Evolutionary conservation across 2,797 vertebrate species (phyloP), one percentile per base, ranked within the genome.

Genomic region (Cynopterus sphinx): DNA sequence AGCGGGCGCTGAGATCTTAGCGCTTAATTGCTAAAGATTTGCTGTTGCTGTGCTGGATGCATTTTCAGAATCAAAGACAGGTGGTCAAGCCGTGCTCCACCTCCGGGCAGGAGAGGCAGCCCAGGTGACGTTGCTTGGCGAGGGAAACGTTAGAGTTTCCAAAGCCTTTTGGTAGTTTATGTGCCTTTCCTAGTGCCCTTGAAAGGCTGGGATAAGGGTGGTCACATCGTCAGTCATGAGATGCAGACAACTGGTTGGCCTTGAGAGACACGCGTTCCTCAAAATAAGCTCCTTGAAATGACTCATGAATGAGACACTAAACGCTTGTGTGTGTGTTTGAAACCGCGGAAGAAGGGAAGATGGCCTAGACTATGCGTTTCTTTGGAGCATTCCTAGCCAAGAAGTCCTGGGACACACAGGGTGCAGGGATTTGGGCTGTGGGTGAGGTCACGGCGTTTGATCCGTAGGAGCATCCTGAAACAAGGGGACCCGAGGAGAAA

Each of bases 31-130:
- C 86, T 4, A 8, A 74, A 75, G 65, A 26, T 4, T 26, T 16
- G 33, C 22, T 21, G 33, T 39, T 81, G 59, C 88, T 19, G 9
- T 9, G 49, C 59, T 46, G 88, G 70, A 17, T n/a, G 9, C 21
- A 17, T 71, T 94, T 87, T 63, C 85, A 55, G 22, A 93, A 63
- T 90, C 36, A 84, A 75, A 88, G 86, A 75, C 57, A 90, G 13
- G 82, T 13, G 67, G 33, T 59, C 74, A 78, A 39, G 70, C 77
- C 73, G 81, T 21, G 70, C 53, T 65, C 22, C 7, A 4, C 65
- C 43, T 65, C 53, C 61, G 49, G 83, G 55, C 13, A 0, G 2
- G 31, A 46, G 84, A 70, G n/a, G 59, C 68, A 43, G 84, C 57
- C 68, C 36, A 46, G 68, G 46, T 19, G 70, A 24, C 24, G 33